A percentile compares a stretch with the other conserved stretches of the same genome.
These are phyloP conservation scores for Orchestes rusci DNA, from an alignment of 2,888 invertebrate species.

Conservation along the genomic window DNA sequence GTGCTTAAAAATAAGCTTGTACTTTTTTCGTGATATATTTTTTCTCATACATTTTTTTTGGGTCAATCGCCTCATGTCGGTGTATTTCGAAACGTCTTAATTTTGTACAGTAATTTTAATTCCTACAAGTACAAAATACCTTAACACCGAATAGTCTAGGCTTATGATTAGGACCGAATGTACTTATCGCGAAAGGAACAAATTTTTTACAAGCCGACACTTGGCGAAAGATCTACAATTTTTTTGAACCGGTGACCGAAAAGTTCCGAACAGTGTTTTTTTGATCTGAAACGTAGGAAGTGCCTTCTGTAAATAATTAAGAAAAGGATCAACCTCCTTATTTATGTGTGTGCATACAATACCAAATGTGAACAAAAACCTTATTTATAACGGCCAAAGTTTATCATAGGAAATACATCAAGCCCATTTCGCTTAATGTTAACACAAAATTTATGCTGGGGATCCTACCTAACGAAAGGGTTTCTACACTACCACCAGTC, in stretches of 20 bases:
- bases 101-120: conserved; percentile 22
- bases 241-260: conserved; percentile 54
- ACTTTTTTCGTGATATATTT: conserved; percentile 57
- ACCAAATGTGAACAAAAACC: conserved; percentile 39
- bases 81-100: conserved; percentile 9
- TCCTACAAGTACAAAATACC: conserved; percentile 18
- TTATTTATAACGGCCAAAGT: conserved; percentile 21
- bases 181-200: conserved; percentile 15
- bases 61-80: background rate
- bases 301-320: conserved; percentile 43
- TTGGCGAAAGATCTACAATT: conserved; percentile 25
- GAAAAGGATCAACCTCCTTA: conserved; percentile 38
- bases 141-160: conserved; percentile 16
- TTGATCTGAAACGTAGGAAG: conserved; percentile 39
- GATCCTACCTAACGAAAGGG: conserved; percentile 42
- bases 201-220: conserved; percentile 11
- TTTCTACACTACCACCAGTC: conserved; percentile 36
- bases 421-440: conserved; percentile 7
- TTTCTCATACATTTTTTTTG: conserved; percentile 32
- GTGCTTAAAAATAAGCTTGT: conserved; percentile 68
- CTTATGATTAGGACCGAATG: conserved; percentile 20
- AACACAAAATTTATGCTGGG: conserved; percentile 24
- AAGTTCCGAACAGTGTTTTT: conserved; percentile 45
- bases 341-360: conserved; percentile 46
- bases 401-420: conserved; percentile 10